Percentiles rank a stretch among this genome's conserved stretches.
Conservation (phyloP, 2,888 invertebrate species). For the Cremastinae sp. region DNA sequence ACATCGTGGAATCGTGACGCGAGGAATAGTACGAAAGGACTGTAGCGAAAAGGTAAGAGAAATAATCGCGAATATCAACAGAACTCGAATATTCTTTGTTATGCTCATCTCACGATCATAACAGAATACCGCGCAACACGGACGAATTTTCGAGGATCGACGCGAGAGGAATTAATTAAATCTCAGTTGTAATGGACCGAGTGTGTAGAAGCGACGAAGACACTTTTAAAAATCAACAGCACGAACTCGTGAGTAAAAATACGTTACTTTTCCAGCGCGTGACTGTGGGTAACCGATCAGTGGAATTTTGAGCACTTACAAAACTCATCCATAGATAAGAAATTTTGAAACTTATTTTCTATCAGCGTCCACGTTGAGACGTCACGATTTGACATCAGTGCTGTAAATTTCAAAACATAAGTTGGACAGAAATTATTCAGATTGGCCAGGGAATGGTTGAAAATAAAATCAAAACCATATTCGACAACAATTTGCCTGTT, state of each 20-base stretch:
- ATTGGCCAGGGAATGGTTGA: too few species aligned
- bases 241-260: conserved; percentile 59
- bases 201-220: conserved; percentile 60
- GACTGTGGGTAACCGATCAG: too few species aligned
- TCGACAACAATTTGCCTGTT: too few species aligned
- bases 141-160: conserved; percentile 16
- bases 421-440: too few species aligned
- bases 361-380: too few species aligned
- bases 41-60: neutral
- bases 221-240: conserved; percentile 63
- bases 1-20: conserved; percentile 25
- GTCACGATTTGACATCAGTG: too few species aligned
- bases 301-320: too few species aligned
- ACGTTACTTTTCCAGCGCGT: too few species aligned
- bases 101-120: conserved; percentile 28
- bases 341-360: too few species aligned
- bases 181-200: conserved; percentile 52
- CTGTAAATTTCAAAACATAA: too few species aligned
- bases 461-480: too few species aligned
- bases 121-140: conserved; percentile 7
- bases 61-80: conserved; percentile 43
- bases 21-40: neutral
- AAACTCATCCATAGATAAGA: too few species aligned
- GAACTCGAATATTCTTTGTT: conserved; percentile 56
- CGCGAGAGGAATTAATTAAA: conserved; percentile 22